Evolutionary conservation across 2,797 vertebrate genomes (phyloP), one percentile per base, ranked within the genome.

Genomic region (Pelochelys cantorii): DNA sequence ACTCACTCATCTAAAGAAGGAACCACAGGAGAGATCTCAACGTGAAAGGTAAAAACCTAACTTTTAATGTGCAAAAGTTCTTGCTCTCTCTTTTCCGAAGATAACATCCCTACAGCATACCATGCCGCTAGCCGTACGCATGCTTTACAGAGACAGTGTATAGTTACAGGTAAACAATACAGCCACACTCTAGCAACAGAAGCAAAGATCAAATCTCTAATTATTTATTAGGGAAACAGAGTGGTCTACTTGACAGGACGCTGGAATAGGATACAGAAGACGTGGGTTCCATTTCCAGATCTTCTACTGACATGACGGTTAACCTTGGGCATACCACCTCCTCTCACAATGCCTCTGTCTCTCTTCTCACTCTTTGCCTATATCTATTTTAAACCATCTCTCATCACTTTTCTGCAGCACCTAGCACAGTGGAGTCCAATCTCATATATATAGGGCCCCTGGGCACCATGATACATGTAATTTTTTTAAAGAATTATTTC

Each of bases 21-120:
- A 93, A 96, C 95, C 84, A 90, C 9, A 1, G 96, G 95, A 95
- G 93, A 59, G 71, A 94, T 92, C 85, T 86, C 93, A 92, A 93
- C 89, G 94, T 0, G 25, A 96, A 92, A 11, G 22, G 48, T 84
- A 90, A 94, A 96, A 92, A 27, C 42, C 7, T 91, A 96, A 27
- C 82, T 84, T 55, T 79, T 96, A 93, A 96, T 97, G 52, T 85
- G 96, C 29, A 92, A 68, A 37, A 83, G 92, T 55, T 37, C 82
- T 25, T 25, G 48, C 83, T 85, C 79, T 88, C 83, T 85, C 81
- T 87, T 77, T 89, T 83, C 34, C 83, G 75, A 59, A 81, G 81
- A 83, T 92, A 95, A 59, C 25, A 92, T 29, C 22, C 54, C 60
- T 79, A 53, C 60, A 81, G 86, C 79, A 88, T 59, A 85, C 3